Percentiles rank a stretch among this genome's conserved stretches.
Evolutionary conservation across 2,888 invertebrate species (phyloP).

Genomic region (Oxystoma pomonae): DNA sequence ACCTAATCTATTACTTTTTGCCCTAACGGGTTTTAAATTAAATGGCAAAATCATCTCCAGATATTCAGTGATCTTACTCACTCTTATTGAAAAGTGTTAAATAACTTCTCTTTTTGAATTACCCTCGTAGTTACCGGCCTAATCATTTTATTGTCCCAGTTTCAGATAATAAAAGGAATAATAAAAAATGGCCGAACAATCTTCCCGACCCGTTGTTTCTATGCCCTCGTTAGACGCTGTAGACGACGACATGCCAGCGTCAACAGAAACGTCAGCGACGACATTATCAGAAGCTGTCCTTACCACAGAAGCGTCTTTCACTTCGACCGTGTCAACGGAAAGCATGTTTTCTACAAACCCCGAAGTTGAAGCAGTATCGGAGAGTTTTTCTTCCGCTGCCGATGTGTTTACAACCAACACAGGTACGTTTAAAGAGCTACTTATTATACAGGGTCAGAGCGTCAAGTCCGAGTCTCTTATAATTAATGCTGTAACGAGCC

Average conservation of each 20-base stretch:
- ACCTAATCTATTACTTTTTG: too few relatives aligned
- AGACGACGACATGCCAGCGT: conserved; percentile 20
- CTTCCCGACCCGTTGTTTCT: conserved; percentile 12
- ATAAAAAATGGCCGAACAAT: not conserved
- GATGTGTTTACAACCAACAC: not conserved
- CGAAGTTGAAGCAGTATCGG: not conserved
- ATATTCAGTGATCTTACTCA: too few relatives aligned
- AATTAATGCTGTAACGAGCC: too few relatives aligned
- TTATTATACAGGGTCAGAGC: too few relatives aligned
- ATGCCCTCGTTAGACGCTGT: conserved; percentile 24
- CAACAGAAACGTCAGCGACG: not conserved
- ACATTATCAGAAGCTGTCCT: not conserved
- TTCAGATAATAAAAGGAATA: not conserved
- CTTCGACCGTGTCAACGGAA: not conserved
- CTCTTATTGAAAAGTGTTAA: too few relatives aligned
- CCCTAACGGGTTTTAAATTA: too few relatives aligned
- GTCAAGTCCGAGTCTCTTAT: too few relatives aligned
- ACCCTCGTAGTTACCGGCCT: too few relatives aligned
- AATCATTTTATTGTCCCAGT: not conserved
- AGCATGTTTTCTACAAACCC: too few relatives aligned
- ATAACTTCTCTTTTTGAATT: too few relatives aligned
- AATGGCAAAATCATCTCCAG: too few relatives aligned
- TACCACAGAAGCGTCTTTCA: not conserved
- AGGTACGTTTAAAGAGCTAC: too few relatives aligned
- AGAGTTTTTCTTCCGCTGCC: not conserved